Evolutionary conservation across 2,888 invertebrate genomes (phyloP).

Genomic region (Eubasilissa splendida): DNA sequence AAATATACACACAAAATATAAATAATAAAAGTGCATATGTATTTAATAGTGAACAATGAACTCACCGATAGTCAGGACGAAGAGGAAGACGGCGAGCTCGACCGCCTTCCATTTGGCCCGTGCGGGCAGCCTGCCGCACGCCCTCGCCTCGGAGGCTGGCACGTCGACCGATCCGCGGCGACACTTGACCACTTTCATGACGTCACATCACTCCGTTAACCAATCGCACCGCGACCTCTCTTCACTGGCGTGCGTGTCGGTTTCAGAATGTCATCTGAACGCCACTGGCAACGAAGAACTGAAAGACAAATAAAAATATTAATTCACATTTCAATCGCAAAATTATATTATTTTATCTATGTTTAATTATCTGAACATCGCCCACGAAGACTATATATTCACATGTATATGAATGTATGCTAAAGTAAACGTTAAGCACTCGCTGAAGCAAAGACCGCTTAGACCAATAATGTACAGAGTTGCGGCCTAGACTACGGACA

Average conservation of each 20-base stretch:
- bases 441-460: no score
- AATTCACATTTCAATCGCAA: no score
- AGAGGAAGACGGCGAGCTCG: neutral
- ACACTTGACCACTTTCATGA: conserved; percentile 46
- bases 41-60: neutral
- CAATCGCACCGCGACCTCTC: conserved; percentile 6
- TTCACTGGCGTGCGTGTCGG: neutral
- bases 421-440: no score
- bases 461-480: no score
- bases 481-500: no score
- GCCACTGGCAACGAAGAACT: neutral
- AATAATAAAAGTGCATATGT: no score
- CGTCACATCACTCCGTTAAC: conserved; percentile 42
- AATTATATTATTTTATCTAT: no score
- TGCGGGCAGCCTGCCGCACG: neutral
- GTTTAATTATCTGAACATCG: no score
- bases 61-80: conserved; percentile 1
- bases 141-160: neutral
- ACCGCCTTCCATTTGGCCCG: neutral
- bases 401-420: no score
- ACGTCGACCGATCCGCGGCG: neutral
- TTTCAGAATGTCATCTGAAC: neutral
- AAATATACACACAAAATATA: no score
- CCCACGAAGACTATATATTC: no score
- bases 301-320: neutral